These are phyloP conservation scores for Heloderma charlesbogerti DNA, from an alignment of 2,113 vertebrate species.

Conservation along the genomic window DNA sequence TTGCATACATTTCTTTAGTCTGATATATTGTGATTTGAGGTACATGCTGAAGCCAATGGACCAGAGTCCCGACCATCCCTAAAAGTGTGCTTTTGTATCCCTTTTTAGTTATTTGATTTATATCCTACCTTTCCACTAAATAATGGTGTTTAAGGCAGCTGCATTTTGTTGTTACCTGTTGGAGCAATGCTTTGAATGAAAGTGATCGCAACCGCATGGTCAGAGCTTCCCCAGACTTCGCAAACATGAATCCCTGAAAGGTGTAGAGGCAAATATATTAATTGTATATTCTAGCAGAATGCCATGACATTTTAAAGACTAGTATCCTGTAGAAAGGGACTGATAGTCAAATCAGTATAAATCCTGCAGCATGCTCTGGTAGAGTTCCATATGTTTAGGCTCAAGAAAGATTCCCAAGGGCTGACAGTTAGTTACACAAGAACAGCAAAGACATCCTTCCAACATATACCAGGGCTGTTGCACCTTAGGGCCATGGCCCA, in stretches of 20 bases:
- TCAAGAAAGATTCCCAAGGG: neutral
- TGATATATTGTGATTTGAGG: too few species aligned
- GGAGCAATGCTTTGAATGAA: conserved; percentile 76
- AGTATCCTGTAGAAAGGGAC: neutral
- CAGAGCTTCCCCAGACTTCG: conserved; percentile 77
- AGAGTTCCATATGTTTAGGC: neutral
- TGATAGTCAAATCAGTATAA: neutral
- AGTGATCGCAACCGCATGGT: conserved; percentile 76
- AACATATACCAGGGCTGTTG: neutral
- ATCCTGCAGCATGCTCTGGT: neutral
- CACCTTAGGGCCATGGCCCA: too few species aligned
- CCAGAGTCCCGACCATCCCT: neutral
- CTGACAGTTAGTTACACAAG: neutral
- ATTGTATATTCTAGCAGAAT: neutral
- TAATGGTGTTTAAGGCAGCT: too few species aligned
- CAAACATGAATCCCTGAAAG: conserved; percentile 81
- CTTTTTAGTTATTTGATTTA: neutral
- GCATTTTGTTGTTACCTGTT: conserved; percentile 71
- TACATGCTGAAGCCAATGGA: neutral
- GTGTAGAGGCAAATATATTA: neutral
- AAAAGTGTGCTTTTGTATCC: neutral
- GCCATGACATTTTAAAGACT: neutral
- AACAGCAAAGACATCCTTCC: neutral
- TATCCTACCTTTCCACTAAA: too few species aligned
- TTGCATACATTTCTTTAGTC: neutral